These are phyloP conservation scores for Leptinotarsa texana DNA, from an alignment of 1,140 invertebrate genomes.

Conservation along the genomic window DNA sequence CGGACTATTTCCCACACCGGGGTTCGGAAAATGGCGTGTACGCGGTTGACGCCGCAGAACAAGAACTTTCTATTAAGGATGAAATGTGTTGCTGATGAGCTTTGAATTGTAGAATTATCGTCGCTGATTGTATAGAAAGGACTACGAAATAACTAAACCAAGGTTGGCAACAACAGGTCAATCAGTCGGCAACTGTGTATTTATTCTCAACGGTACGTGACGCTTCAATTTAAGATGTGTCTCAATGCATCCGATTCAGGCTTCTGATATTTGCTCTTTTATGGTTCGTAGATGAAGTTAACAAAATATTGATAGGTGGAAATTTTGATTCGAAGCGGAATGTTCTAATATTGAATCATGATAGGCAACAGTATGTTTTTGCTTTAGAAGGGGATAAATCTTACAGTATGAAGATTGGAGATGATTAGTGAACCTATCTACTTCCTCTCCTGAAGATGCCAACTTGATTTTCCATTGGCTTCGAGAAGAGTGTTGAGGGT, in stretches of 20 bases:
- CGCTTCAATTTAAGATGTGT: slow-evolving; percentile 1
- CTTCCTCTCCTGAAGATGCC: too few species aligned
- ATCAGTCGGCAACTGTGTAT: slow-evolving; percentile 27
- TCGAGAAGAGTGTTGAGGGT: too few species aligned
- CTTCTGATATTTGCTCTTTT: slow-evolving; percentile 9
- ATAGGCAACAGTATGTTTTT: too few species aligned
- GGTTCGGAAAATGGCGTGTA: slow-evolving; percentile 16
- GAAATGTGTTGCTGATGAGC: slow-evolving; percentile 53
- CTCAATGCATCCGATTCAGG: slow-evolving; percentile 17
- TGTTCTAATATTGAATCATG: too few species aligned
- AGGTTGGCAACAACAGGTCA: slow-evolving; percentile 28
- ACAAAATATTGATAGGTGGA: too few species aligned
- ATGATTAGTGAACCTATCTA: too few species aligned
- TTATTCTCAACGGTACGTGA: slow-evolving; percentile 17
- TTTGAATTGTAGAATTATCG: slow-evolving; percentile 54
- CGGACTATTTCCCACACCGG: not conserved
- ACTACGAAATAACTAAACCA: slow-evolving; percentile 29
- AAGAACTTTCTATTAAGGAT: slow-evolving; percentile 51
- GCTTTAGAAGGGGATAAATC: too few species aligned
- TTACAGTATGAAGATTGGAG: too few species aligned
- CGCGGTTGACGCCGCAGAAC: slow-evolving; percentile 37
- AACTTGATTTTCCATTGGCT: too few species aligned
- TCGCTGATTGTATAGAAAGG: slow-evolving; percentile 47
- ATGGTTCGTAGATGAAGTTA: not conserved
- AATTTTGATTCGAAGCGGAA: too few species aligned